A percentile compares a stretch with the other conserved stretches of the same genome.
Conservation (phyloP, 1,140 invertebrate genomes). For the Caenorhabditis inopinata region DNA sequence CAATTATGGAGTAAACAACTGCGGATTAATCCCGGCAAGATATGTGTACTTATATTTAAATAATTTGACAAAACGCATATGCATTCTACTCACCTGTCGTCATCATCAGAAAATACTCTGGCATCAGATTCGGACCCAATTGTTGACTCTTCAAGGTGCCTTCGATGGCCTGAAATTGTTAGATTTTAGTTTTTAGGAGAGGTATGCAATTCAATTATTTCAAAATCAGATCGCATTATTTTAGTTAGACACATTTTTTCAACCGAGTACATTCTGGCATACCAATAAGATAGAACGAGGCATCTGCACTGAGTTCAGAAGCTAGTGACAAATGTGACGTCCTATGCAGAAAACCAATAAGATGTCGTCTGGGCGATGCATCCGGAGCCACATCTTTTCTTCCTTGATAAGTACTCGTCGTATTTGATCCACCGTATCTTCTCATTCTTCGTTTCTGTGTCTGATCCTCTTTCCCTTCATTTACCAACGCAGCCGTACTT, state of each 20-base stretch:
- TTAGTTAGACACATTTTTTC: not conserved
- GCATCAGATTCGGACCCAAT: conserved; percentile 61
- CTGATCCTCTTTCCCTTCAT: not conserved
- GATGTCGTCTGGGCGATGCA: conserved; percentile 44
- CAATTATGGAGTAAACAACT: no score
- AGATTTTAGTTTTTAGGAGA: not conserved
- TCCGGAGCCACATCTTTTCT: conserved; percentile 44
- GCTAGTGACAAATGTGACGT: conserved; percentile 57
- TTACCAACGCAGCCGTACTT: not conserved
- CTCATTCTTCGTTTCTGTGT: conserved; percentile 4
- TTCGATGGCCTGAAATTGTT: conserved; percentile 53
- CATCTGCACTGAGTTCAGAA: conserved; percentile 51
- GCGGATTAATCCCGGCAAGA: no score
- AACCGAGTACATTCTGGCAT: not conserved
- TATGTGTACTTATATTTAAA: no score
- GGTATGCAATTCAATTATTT: no score
- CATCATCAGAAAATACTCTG: conserved; percentile 62
- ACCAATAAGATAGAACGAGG: conserved; percentile 56
- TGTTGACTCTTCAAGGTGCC: conserved; percentile 62
- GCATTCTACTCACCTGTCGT: conserved; percentile 51
- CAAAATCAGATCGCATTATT: not conserved
- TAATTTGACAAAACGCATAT: not conserved
- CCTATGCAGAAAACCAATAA: conserved; percentile 56
- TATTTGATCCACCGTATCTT: conserved; percentile 40
- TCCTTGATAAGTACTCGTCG: conserved; percentile 49